A percentile compares a stretch with the other conserved stretches of the same genome.
phyloP scores from a whole-genome alignment of 2,888 invertebrate species.

The Ferrisia virgata region DNA sequence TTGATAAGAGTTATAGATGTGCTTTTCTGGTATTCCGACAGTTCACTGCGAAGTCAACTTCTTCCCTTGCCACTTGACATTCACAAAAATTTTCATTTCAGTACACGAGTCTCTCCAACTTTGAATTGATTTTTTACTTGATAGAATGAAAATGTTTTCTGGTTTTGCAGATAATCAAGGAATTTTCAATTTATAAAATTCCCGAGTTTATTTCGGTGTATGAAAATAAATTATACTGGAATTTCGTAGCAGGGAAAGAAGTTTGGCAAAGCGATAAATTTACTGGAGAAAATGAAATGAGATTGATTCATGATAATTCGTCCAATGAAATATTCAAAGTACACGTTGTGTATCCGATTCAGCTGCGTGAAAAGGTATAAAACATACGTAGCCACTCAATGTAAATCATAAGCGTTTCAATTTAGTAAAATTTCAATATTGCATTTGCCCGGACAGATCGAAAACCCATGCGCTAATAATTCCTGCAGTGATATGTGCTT shows the following conservation, averaged over 20 bases:
- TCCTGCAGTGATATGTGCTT: slow-evolving; percentile 77
- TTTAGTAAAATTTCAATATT: background rate
- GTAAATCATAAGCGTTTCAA: no score
- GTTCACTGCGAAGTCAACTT: no score
- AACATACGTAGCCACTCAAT: background rate
- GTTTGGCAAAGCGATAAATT: slow-evolving; percentile 76
- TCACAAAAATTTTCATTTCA: no score
- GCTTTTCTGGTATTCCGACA: no score
- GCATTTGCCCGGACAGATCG: slow-evolving; percentile 50
- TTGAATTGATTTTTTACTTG: background rate
- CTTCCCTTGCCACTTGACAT: no score
- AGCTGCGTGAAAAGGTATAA: slow-evolving; percentile 50
- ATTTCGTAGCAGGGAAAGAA: slow-evolving; percentile 71
- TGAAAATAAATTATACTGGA: slow-evolving; percentile 85
- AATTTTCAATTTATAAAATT: slow-evolving; percentile 63
- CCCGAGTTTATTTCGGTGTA: slow-evolving; percentile 83
- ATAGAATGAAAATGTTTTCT: background rate
- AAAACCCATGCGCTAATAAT: slow-evolving; percentile 63
- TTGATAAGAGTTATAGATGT: no score
- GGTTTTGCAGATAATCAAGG: no score
- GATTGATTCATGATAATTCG: slow-evolving; percentile 58
- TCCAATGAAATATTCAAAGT: slow-evolving; percentile 62
- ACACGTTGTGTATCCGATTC: slow-evolving; percentile 70
- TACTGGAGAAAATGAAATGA: slow-evolving; percentile 63
- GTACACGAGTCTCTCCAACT: no score